Conservation (phyloP, 2,888 invertebrate genomes). For the Scrobipalpa costella region DNA sequence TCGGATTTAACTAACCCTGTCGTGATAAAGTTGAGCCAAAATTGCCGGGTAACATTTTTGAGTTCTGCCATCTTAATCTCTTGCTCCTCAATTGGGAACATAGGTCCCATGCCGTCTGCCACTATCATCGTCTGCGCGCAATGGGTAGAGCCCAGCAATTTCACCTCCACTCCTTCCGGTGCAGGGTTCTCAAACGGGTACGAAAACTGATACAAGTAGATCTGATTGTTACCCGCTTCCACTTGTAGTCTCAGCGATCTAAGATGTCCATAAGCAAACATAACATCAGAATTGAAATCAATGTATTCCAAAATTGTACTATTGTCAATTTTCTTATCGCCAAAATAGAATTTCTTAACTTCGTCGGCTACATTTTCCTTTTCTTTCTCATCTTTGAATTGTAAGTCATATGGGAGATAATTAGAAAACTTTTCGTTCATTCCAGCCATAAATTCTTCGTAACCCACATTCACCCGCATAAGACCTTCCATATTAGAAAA, state of each 20-base stretch:
- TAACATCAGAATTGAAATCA: constrained; percentile 59
- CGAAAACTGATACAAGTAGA: too few species aligned
- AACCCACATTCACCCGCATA: constrained; percentile 38
- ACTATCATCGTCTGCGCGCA: constrained; percentile 27
- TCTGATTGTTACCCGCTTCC: constrained; percentile 15
- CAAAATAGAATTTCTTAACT: constrained; percentile 54
- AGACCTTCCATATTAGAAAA: constrained; percentile 56
- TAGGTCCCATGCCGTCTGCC: background rate
- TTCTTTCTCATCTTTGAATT: constrained; percentile 46
- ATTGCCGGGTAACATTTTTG: constrained; percentile 1
- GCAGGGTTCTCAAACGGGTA: too few species aligned
- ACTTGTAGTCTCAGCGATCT: constrained; percentile 36
- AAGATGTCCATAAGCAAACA: constrained; percentile 36
- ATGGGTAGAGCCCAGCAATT: constrained; percentile 1
- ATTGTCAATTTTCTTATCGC: constrained; percentile 40
- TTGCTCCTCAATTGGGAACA: too few species aligned
- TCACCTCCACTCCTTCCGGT: background rate
- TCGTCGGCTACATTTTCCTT: constrained; percentile 42
- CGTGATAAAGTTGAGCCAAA: constrained; percentile 22
- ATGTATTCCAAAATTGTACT: constrained; percentile 45
- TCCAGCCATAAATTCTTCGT: constrained; percentile 38
- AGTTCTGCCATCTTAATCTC: background rate
- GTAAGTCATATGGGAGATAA: constrained; percentile 52
- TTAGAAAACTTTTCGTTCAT: constrained; percentile 57
- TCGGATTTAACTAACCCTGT: constrained; percentile 6